Conservation (phyloP, 2,113 vertebrate species). For the Lagopus muta region DNA sequence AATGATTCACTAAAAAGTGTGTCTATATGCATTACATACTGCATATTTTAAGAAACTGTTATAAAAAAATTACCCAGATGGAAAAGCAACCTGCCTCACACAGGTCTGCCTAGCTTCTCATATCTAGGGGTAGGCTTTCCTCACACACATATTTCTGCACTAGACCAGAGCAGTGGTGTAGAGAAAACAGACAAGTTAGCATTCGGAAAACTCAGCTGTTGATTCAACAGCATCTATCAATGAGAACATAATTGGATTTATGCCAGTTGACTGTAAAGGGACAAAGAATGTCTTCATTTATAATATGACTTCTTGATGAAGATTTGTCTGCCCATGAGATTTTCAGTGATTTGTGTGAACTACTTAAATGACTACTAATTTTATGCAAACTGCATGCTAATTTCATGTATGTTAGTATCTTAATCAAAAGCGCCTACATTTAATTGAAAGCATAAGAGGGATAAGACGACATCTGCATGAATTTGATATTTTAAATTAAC, state of each 20-base stretch:
- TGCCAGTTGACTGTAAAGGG: background rate
- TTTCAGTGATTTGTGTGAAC: background rate
- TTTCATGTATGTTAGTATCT: background rate
- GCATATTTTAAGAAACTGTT: background rate
- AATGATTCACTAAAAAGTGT: background rate
- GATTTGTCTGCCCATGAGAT: background rate
- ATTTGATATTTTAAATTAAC: slow-evolving; percentile 8
- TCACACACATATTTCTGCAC: background rate
- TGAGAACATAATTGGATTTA: background rate
- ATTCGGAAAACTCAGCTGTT: background rate
- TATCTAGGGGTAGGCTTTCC: background rate
- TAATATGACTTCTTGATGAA: background rate
- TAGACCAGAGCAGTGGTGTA: background rate
- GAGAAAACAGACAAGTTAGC: background rate
- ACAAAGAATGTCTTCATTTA: background rate
- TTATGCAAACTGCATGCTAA: background rate
- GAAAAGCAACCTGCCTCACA: background rate
- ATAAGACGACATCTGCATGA: background rate
- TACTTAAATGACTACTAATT: fast-evolving
- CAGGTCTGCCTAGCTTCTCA: background rate
- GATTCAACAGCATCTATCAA: background rate
- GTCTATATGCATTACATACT: background rate
- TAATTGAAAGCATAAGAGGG: background rate
- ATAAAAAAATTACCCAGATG: background rate
- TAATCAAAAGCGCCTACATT: background rate